A percentile compares a stretch with the other conserved stretches of the same genome.
These are phyloP conservation scores for Argyrosomus regius DNA, from an alignment of 2,797 vertebrate species.

Conservation along the genomic window DNA sequence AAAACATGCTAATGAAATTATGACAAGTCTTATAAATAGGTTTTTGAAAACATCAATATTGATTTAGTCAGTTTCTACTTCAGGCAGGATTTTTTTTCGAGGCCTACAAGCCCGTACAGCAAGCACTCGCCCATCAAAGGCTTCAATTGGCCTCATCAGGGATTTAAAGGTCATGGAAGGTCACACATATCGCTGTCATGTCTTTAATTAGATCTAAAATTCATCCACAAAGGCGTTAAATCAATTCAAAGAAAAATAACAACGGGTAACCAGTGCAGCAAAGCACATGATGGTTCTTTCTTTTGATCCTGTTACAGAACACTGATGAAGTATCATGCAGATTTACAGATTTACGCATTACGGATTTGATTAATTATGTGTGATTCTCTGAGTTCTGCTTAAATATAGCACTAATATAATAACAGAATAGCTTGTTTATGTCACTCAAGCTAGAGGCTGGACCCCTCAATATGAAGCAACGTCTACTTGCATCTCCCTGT, in stretches of 20 bases:
- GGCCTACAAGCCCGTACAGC: background rate
- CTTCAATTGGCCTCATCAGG: background rate
- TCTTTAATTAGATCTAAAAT: slow-evolving; percentile 30
- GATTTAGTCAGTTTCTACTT: slow-evolving; percentile 29
- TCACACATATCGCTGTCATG: slow-evolving; percentile 27
- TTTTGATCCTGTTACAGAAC: slow-evolving; percentile 4
- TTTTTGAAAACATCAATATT: slow-evolving; percentile 31
- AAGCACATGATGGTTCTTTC: background rate
- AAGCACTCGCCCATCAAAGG: slow-evolving; percentile 7
- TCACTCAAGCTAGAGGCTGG: background rate
- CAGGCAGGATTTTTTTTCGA: slow-evolving; percentile 23
- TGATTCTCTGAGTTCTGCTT: slow-evolving; percentile 3
- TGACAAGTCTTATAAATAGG: slow-evolving; percentile 21
- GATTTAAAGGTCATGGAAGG: slow-evolving; percentile 33
- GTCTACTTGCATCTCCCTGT: too few relatives aligned
- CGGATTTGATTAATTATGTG: slow-evolving; percentile 12
- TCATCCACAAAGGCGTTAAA: slow-evolving; percentile 11
- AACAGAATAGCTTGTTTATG: background rate
- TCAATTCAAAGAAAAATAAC: slow-evolving; percentile 8
- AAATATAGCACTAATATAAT: slow-evolving; percentile 2
- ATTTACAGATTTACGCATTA: slow-evolving; percentile 2
- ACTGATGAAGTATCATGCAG: background rate
- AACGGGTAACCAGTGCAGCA: background rate
- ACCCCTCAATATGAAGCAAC: too few relatives aligned
- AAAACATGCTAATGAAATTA: slow-evolving; percentile 9